phyloP scores from a whole-genome alignment of 2,797 vertebrate species.

The Lateolabrax maculatus region DNA sequence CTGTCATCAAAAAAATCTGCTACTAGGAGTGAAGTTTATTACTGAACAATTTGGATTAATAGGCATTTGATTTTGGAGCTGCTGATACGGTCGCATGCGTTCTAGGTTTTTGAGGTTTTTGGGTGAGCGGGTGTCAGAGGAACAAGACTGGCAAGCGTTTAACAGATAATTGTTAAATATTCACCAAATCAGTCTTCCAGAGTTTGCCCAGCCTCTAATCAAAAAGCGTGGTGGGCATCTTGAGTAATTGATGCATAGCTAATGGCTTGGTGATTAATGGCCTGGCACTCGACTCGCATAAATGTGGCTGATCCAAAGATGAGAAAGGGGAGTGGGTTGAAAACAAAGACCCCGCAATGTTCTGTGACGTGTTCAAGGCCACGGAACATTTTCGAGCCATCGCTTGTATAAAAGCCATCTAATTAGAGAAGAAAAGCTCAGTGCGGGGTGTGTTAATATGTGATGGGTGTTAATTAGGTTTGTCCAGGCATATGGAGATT shows the following conservation, averaged over 20 bases:
- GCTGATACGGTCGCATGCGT: slow-evolving; percentile 20
- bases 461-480: slow-evolving; percentile 75
- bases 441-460: slow-evolving; percentile 65
- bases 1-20: not conserved
- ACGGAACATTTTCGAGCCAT: slow-evolving; percentile 45
- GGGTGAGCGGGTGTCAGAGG: slow-evolving; percentile 25
- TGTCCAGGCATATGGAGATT: slow-evolving; percentile 76
- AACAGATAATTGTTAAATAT: slow-evolving; percentile 73
- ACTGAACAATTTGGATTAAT: slow-evolving; percentile 12
- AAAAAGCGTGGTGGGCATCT: slow-evolving; percentile 66
- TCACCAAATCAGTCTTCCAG: slow-evolving; percentile 71
- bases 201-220: slow-evolving; percentile 70
- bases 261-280: slow-evolving; percentile 79
- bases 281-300: slow-evolving; percentile 57
- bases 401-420: slow-evolving; percentile 60
- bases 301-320: slow-evolving; percentile 58
- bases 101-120: slow-evolving; percentile 1
- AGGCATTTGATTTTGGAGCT: not conserved
- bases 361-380: slow-evolving; percentile 62
- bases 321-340: slow-evolving; percentile 19
- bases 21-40: not conserved
- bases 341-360: slow-evolving; percentile 67
- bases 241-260: slow-evolving; percentile 76
- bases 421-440: slow-evolving; percentile 66
- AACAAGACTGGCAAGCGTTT: slow-evolving; percentile 37